A percentile compares a stretch with the other conserved stretches of the same genome.
These are phyloP conservation scores for Epinephelus coioides DNA, from an alignment of 2,797 vertebrate genomes.

Conservation along the genomic window DNA sequence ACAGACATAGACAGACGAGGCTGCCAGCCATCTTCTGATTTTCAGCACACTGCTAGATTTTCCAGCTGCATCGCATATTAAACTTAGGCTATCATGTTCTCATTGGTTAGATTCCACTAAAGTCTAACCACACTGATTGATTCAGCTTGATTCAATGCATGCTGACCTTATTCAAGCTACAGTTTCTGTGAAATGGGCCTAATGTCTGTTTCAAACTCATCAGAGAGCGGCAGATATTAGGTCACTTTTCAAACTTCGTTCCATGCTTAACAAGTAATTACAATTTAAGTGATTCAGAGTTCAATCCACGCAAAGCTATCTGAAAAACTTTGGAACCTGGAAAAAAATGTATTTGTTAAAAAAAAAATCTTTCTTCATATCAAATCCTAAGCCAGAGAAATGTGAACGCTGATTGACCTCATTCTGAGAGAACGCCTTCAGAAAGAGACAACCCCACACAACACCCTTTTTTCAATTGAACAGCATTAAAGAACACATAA, in stretches of 20 bases:
- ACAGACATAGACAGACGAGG: conserved; percentile 73
- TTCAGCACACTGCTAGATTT: conserved; percentile 71
- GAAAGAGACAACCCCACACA: conserved; percentile 28
- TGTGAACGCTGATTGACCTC: conserved; percentile 30
- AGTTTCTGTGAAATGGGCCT: conserved; percentile 70
- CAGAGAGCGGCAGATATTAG: conserved; percentile 72
- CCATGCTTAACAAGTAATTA: conserved; percentile 70
- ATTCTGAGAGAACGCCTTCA: conserved; percentile 28
- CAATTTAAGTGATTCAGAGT: conserved; percentile 65
- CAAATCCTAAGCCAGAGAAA: conserved; percentile 36
- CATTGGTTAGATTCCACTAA: conserved; percentile 80
- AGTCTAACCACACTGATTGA: conserved; percentile 84
- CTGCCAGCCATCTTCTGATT: conserved; percentile 78
- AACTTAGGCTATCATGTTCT: conserved; percentile 77
- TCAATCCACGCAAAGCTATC: conserved; percentile 27
- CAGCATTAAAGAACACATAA: conserved; percentile 38
- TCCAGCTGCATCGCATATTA: conserved; percentile 78
- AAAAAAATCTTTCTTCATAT: conserved; percentile 20
- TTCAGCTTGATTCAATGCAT: conserved; percentile 81
- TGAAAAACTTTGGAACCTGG: conserved; percentile 38
- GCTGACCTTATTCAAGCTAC: conserved; percentile 72
- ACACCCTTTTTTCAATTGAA: conserved; percentile 32
- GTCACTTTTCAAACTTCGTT: conserved; percentile 72
- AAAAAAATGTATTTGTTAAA: conserved; percentile 19
- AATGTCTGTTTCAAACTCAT: conserved; percentile 77